Percentiles rank a stretch among this genome's conserved stretches.
Conservation (phyloP, 2,113 vertebrate genomes). For the Ahaetulla prasina region DNA sequence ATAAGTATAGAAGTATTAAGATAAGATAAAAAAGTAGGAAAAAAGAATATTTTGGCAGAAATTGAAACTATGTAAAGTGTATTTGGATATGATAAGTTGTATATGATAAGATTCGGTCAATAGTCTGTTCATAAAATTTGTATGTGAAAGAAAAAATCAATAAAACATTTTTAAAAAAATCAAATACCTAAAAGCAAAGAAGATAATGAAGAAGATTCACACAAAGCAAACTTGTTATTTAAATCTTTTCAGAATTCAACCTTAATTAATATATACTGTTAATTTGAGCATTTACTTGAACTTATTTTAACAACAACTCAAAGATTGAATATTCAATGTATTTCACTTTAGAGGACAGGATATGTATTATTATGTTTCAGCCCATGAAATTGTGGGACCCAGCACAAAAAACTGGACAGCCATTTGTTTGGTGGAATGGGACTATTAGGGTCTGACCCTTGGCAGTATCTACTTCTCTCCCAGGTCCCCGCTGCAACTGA, state of each 20-base stretch:
- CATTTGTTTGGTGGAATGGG: background rate
- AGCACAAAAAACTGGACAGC: background rate
- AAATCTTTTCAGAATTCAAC: background rate
- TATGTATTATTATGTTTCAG: background rate
- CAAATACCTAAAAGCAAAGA: background rate
- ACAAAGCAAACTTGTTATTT: background rate
- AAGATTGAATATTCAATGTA: background rate
- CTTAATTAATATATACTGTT: background rate
- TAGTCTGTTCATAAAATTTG: too few relatives aligned
- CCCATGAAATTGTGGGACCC: background rate
- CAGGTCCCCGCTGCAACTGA: background rate
- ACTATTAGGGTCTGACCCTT: background rate
- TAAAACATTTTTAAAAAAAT: too few relatives aligned
- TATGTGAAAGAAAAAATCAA: too few relatives aligned
- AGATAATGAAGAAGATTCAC: background rate
- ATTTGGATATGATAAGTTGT: too few relatives aligned
- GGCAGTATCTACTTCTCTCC: background rate
- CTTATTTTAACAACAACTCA: background rate
- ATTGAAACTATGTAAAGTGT: too few relatives aligned
- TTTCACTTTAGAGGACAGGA: background rate
- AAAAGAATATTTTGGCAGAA: too few relatives aligned
- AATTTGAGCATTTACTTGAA: background rate
- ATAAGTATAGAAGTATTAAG: too few relatives aligned
- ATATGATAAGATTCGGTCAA: too few relatives aligned
- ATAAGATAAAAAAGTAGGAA: too few relatives aligned